These are phyloP conservation scores for Lasiurus cinereus DNA, from an alignment of 2,113 vertebrate genomes.

Conservation along the genomic window DNA sequence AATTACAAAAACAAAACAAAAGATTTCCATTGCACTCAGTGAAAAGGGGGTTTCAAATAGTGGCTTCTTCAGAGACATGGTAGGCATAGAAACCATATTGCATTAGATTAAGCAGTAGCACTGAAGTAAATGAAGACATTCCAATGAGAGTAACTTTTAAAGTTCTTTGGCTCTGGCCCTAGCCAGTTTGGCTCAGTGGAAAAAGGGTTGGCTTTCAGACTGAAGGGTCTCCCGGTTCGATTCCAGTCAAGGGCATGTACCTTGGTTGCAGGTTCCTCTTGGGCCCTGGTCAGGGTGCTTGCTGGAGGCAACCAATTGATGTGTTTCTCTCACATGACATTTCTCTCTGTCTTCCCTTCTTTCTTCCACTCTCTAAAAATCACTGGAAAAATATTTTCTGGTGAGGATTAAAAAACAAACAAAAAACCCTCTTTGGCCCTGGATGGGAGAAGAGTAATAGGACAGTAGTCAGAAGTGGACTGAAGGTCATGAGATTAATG, in stretches of 20 bases:
- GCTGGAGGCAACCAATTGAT: no score
- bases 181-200: no score
- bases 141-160: conserved; percentile 9
- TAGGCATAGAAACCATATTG: neutral
- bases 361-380: no score
- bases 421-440: neutral
- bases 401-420: no score
- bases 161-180: neutral
- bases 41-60: neutral
- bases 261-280: no score
- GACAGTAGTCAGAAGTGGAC: neutral
- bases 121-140: conserved; percentile 24
- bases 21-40: conserved; percentile 14
- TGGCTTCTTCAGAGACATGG: conserved; percentile 1
- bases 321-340: no score
- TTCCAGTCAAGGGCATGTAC: no score
- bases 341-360: no score
- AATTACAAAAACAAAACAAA: conserved; percentile 25
- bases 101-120: neutral
- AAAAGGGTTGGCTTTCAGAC: no score
- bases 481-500: neutral
- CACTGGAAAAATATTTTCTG: no score
- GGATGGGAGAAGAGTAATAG: neutral
- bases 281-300: no score
- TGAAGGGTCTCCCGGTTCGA: no score